Conservation (phyloP, 2,797 vertebrate species). For the Lerista edwardsae region DNA sequence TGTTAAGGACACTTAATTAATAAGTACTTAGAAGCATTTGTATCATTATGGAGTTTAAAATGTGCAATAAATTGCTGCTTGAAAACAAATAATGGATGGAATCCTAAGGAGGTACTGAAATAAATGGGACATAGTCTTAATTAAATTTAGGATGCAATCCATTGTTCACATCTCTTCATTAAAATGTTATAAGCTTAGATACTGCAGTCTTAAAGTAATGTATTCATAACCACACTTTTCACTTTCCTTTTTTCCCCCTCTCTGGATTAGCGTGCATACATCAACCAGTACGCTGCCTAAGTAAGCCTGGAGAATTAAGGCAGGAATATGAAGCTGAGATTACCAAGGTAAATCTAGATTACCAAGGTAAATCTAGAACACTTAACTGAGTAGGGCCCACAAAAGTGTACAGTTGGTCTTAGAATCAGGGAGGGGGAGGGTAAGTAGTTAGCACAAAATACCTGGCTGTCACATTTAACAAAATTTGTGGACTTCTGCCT, state of each 20-base stretch:
- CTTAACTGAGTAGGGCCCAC: neutral
- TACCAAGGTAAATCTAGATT: conserved; percentile 77
- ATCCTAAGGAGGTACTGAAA: too few relatives aligned
- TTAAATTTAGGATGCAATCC: too few relatives aligned
- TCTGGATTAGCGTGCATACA: conserved; percentile 63
- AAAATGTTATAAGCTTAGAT: neutral
- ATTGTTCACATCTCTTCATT: neutral
- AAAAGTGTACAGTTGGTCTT: neutral
- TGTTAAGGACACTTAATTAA: neutral
- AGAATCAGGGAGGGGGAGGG: neutral
- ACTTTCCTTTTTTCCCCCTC: conserved; percentile 6
- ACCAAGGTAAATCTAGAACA: too few relatives aligned
- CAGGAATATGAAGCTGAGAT: conserved; percentile 83
- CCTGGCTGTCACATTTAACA: neutral
- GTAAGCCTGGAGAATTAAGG: conserved; percentile 81
- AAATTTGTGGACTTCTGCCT: neutral
- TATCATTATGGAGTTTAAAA: too few relatives aligned
- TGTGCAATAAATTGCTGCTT: too few relatives aligned
- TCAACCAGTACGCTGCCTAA: conserved; percentile 71
- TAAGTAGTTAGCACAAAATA: neutral
- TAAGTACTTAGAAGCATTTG: too few relatives aligned
- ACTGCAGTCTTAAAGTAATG: neutral
- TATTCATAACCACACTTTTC: neutral
- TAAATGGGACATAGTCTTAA: too few relatives aligned
- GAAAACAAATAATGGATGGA: too few relatives aligned